Evolutionary conservation across 2,888 invertebrate genomes (phyloP), one percentile per base, ranked within the genome.

Genomic region (Hartigia nigra): DNA sequence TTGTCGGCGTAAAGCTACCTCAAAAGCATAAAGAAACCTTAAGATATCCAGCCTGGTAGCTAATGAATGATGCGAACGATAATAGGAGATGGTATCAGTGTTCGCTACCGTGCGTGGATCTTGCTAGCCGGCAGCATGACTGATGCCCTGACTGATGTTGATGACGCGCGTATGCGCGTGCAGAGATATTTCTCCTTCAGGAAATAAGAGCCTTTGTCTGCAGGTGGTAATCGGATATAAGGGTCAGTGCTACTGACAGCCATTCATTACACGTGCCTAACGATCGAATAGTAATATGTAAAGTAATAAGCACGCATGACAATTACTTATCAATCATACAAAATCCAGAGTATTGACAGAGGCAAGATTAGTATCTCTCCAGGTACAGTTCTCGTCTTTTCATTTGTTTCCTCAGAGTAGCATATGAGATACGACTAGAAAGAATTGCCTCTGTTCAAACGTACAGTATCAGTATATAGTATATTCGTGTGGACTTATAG

Each of bases 1-100:
- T 69, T 72, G 77, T 35, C 76, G 79, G 76, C 82, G 86, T 87
- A 86, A 87, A 88, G 82, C 82, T 84, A 84, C 85, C 86, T 81
- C 77, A 78, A 79, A 83, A 80, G 84, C 80, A 83, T 79, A 83
- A 84, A 84, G 84, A 84, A 84, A 82, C 84, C 35, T 34, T 83
- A 83, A 84, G 86, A 86, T 84, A 84, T 82, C 83, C 78, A 81
- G 78, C 79, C 77, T 81, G 32, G 84, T 79, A 79, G 82, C 82
- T 87, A 89, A 89, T 86, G 87, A 87, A 88, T 84, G 87, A 87
- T 86, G 84, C 83, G 85, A 82, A 85, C 84, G 86, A 88, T 89
- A 89, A 87, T 87, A 84, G 87, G 37, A 82, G 86, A 87, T 86
- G 84, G 82, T 87, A 85, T 86, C 87, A 82, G 77, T 75, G 81